Conservation (phyloP, 1,140 invertebrate genomes). For the Vollenhovia emeryi region DNA sequence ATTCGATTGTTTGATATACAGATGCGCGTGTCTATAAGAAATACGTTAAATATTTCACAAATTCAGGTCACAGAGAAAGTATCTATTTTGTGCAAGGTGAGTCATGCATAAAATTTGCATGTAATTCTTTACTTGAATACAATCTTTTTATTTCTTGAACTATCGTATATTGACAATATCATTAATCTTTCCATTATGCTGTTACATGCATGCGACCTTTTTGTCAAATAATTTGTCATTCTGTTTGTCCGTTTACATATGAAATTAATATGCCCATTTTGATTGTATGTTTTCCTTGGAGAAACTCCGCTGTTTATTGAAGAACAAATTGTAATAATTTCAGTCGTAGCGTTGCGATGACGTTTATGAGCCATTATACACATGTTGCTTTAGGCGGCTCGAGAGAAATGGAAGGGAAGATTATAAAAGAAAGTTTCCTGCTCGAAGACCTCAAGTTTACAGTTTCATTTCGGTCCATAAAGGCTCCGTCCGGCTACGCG, state of each 20-base stretch:
- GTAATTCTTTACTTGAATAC: background rate
- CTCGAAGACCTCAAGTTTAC: slow-evolving; percentile 47
- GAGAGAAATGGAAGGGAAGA: slow-evolving; percentile 47
- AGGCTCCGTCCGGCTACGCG: background rate
- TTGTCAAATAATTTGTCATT: background rate
- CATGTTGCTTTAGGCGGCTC: background rate
- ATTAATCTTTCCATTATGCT: background rate
- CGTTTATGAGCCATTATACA: background rate
- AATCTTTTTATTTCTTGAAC: background rate
- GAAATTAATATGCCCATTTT: background rate
- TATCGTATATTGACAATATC: background rate
- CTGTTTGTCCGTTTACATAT: background rate
- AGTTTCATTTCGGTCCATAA: background rate
- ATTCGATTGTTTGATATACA: background rate
- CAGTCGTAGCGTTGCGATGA: background rate
- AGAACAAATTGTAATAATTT: background rate
- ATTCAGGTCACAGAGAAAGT: slow-evolving; percentile 13
- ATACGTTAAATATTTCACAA: background rate
- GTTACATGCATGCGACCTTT: background rate
- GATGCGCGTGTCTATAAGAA: background rate
- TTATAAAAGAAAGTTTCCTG: slow-evolving; percentile 69
- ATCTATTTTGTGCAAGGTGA: background rate
- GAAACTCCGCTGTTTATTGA: slow-evolving; percentile 10
- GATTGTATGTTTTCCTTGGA: background rate
- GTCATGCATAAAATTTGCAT: background rate